Evolutionary conservation across 2,113 vertebrate genomes (phyloP), one percentile per base, ranked within the genome.

Genomic region (Oncorhynchus nerka): DNA sequence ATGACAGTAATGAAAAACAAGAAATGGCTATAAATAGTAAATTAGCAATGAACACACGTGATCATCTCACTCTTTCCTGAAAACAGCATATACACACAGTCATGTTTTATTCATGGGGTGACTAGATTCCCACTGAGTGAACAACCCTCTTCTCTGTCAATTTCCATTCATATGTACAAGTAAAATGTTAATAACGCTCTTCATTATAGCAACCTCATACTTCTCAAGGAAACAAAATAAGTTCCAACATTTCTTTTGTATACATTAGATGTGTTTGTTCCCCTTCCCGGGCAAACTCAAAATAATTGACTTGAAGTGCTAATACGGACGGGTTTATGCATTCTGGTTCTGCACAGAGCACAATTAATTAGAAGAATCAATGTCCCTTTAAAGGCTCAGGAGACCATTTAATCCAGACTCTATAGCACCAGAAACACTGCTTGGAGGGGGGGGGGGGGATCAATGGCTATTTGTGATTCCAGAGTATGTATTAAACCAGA

Each of bases 401-500:
- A 97, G 96, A 96, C 96, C 95, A 97, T 99, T 99, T 99, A 98
- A 98, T 99, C 95, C 96, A 94, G 94, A 96, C 97, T 95, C 95
- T 97, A 95, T 97, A 95, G 96, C 95, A 95, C 94, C 96, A 97
- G 96, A 97, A 97, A 97, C 95, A 97, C 92, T 96, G 95, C 95
- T 94, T 97, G 95, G 92, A 91, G 61, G 51, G 39, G 39, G 32
- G 32, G 30, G 32, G 32, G 32, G 93, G 95, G 97, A 97, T 97
- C 97, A 99, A 99, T 99, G 97, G 95, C 96, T 97, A 98, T 98
- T 99, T 98, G 97, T 97, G 96, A 98, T 96, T 97, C 96, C 96
- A 95, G 96, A 99, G 96, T 99, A 96, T 95, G 97, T 98, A 98
- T 99, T 98, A 99, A 99, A 97, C 95, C 96, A 98, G 97, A 98